phyloP scores from a whole-genome alignment of 2,113 vertebrate species.

The Bufo bufo region DNA sequence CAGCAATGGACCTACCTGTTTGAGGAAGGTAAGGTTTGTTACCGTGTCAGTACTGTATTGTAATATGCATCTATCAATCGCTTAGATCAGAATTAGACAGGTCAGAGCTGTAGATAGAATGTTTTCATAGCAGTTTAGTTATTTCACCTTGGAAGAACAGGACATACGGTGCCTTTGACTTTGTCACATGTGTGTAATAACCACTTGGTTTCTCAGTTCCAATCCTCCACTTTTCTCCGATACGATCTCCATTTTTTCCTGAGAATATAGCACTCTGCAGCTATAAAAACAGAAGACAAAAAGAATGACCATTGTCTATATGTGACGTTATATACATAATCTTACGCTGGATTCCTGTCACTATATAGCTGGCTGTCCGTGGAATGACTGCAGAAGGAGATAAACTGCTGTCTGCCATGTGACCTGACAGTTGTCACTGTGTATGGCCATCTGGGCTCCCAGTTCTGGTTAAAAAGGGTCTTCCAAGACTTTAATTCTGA shows the following conservation, averaged over 20 bases:
- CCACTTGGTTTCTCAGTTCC: not conserved
- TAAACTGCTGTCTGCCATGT: no score
- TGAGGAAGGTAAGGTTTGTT: not conserved
- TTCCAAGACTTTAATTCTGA: no score
- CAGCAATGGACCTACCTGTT: constrained; percentile 34
- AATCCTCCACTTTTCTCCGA: constrained; percentile 15
- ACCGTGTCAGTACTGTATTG: not conserved
- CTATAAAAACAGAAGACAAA: not conserved
- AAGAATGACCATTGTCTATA: not conserved
- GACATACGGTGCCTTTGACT: constrained; percentile 33
- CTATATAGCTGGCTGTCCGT: no score
- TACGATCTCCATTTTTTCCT: constrained; percentile 30
- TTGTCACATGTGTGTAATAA: constrained; percentile 39
- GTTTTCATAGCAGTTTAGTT: not conserved
- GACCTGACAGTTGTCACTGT: no score
- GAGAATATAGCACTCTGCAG: constrained; percentile 34
- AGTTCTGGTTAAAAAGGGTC: no score
- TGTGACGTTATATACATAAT: no score
- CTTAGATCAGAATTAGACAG: not conserved
- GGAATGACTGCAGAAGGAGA: no score
- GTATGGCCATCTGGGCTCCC: no score
- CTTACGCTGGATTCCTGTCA: no score
- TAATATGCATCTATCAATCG: no score
- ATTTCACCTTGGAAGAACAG: constrained; percentile 42
- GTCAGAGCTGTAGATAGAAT: not conserved